phyloP scores from a whole-genome alignment of 2,113 vertebrate species.

The Sphaerodactylus townsendi region DNA sequence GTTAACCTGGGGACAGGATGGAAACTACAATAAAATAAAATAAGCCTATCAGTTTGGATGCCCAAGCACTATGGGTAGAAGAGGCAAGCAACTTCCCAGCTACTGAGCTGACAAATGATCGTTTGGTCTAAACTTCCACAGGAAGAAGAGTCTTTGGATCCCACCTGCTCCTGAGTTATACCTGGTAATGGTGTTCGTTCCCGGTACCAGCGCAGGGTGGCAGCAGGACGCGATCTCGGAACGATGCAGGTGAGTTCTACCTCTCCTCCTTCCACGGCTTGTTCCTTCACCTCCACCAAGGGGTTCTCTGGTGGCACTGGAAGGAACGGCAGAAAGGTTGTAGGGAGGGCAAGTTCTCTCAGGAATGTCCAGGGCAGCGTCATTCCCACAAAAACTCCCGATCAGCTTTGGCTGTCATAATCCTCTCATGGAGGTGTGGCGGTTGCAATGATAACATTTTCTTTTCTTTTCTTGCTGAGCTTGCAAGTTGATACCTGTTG shows the following conservation, averaged over 20 bases:
- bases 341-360: background rate
- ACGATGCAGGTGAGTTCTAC: slow-evolving; percentile 86
- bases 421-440: no score
- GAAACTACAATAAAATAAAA: no score
- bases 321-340: background rate
- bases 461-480: no score
- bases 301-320: slow-evolving; percentile 85
- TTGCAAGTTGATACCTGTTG: no score
- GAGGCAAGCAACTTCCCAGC: no score
- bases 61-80: no score
- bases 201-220: slow-evolving; percentile 84
- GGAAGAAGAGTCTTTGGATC: background rate
- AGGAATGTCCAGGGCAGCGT: background rate
- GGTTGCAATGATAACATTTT: no score
- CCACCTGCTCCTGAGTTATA: slow-evolving; percentile 24
- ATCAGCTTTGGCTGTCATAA: background rate
- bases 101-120: background rate
- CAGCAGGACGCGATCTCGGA: slow-evolving; percentile 83
- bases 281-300: slow-evolving; percentile 84
- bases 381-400: background rate
- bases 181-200: slow-evolving; percentile 85
- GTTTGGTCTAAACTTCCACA: background rate
- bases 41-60: no score
- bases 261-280: slow-evolving; percentile 86
- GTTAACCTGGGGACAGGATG: no score